These are phyloP conservation scores for Loxodonta africana DNA, from an alignment of 2,113 vertebrate species.

Conservation along the genomic window DNA sequence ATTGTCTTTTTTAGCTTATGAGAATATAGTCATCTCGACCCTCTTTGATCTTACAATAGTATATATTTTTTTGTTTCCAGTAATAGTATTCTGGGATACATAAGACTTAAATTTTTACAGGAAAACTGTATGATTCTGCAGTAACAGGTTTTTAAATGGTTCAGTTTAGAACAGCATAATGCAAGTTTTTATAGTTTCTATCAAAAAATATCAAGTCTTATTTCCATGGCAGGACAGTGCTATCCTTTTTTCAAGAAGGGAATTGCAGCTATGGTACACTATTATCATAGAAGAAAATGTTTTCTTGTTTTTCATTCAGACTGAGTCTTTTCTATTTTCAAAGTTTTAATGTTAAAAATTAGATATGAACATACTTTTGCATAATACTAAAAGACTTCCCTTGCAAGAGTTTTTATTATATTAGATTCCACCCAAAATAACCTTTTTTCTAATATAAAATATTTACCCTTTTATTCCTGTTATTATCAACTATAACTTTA, in stretches of 20 bases:
- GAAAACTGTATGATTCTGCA: constrained; percentile 81
- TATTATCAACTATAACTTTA: background rate
- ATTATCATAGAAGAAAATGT: constrained; percentile 72
- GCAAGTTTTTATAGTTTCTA: constrained; percentile 84
- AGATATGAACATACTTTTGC: constrained; percentile 18
- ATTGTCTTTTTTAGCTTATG: constrained; percentile 89
- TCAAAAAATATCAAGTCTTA: constrained; percentile 75
- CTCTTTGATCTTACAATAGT: constrained; percentile 86
- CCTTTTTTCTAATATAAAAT: constrained; percentile 59
- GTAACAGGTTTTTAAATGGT: constrained; percentile 81
- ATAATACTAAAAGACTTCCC: background rate
- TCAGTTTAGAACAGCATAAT: constrained; percentile 85
- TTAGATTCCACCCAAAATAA: background rate
- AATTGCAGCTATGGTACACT: constrained; percentile 70
- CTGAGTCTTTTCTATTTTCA: constrained; percentile 64
- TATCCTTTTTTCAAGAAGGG: constrained; percentile 66
- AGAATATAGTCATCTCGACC: constrained; percentile 87
- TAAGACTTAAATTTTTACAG: constrained; percentile 78
- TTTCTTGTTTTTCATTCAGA: constrained; percentile 73
- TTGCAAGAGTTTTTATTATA: background rate
- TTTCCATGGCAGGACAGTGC: constrained; percentile 71
- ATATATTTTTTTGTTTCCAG: constrained; percentile 86
- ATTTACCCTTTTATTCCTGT: constrained; percentile 31
- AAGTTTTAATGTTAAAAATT: constrained; percentile 71
- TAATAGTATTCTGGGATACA: constrained; percentile 83